Percentiles rank a stretch among this genome's conserved stretches.
Conservation (phyloP, 2,888 invertebrate species). For the Andrena trimmerana region DNA sequence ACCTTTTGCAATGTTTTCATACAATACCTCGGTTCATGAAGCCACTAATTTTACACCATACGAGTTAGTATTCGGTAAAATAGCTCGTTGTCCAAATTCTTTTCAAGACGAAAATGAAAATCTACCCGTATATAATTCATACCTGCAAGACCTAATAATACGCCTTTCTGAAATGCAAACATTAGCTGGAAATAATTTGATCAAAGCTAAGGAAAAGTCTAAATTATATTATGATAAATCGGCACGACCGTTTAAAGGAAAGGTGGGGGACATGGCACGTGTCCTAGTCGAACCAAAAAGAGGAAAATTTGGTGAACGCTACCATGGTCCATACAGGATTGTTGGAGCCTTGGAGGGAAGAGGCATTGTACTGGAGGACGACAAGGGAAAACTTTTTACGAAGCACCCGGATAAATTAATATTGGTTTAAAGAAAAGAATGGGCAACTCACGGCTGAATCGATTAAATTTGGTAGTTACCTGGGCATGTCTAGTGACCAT, state of each 20-base stretch:
- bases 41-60: constrained; percentile 10
- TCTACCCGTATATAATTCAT: neutral
- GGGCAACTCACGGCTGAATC: neutral
- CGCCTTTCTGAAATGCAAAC: too few relatives aligned
- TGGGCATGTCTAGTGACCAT: neutral
- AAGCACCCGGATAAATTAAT: neutral
- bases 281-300: neutral
- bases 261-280: too few relatives aligned
- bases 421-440: neutral
- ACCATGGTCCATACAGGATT: constrained; percentile 1
- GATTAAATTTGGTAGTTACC: neutral
- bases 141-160: too few relatives aligned
- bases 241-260: too few relatives aligned
- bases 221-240: too few relatives aligned
- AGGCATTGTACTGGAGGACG: neutral
- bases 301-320: constrained; percentile 1
- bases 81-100: neutral
- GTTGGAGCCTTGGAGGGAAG: neutral
- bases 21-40: constrained; percentile 14
- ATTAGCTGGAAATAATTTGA: too few relatives aligned
- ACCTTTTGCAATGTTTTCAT: constrained; percentile 21
- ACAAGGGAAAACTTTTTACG: neutral
- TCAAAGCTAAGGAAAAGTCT: too few relatives aligned
- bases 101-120: neutral
- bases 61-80: constrained; percentile 4